Percentiles rank a stretch among this genome's conserved stretches.
Conservation (phyloP, 64 coral and sea anemone genomes). For the Pachyseris speciosa region DNA sequence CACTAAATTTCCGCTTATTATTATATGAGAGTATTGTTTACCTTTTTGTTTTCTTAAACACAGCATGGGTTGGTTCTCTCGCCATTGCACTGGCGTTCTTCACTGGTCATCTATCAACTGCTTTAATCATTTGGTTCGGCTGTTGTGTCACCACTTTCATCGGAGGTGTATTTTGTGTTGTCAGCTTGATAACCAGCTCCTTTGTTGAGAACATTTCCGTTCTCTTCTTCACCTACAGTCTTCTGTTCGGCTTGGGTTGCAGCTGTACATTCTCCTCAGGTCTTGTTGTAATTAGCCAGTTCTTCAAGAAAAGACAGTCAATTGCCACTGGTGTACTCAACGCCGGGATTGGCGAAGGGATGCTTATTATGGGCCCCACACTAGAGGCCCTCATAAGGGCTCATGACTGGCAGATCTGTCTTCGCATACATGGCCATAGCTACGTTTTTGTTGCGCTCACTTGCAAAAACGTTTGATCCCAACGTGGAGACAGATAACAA, state of each 20-base stretch:
- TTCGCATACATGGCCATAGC: conserved; percentile 2
- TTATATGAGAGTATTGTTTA: not conserved
- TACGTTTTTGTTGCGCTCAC: not conserved
- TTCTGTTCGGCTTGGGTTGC: conserved; percentile 39
- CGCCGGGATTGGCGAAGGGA: conserved; percentile 11
- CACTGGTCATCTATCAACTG: conserved; percentile 26
- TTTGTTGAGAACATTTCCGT: conserved; percentile 32
- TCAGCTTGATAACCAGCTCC: conserved; percentile 33
- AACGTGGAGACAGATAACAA: conserved; percentile 2
- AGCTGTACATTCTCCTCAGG: conserved; percentile 42
- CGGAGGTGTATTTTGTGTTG: conserved; percentile 26
- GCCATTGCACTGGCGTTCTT: conserved; percentile 36
- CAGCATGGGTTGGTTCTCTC: conserved; percentile 62
- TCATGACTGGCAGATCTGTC: not conserved
- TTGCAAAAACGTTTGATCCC: not conserved
- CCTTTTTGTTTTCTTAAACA: not conserved
- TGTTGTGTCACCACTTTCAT: conserved; percentile 43
- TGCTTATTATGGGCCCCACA: not conserved
- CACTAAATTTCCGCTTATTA: too few species aligned
- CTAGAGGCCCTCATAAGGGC: not conserved
- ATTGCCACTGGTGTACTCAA: conserved; percentile 40
- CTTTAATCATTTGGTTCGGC: conserved; percentile 43
- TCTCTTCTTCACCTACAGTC: conserved; percentile 53
- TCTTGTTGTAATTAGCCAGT: conserved; percentile 51
- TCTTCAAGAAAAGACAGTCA: conserved; percentile 54